Percentiles rank a stretch among this genome's conserved stretches.
Evolutionary conservation across 2,888 invertebrate species (phyloP).

Genomic region (Pterostichus madidus): DNA sequence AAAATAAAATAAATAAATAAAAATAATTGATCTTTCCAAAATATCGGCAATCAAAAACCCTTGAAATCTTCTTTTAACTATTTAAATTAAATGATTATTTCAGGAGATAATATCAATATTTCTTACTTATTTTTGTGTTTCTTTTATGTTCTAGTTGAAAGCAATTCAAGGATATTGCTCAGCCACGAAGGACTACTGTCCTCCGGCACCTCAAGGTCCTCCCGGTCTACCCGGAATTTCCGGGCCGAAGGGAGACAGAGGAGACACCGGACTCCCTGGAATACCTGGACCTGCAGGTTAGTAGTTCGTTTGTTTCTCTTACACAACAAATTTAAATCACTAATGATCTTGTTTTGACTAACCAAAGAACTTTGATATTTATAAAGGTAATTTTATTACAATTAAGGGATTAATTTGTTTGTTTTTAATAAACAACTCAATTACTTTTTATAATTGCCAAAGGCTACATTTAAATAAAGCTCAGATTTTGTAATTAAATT

Average conservation of each 20-base stretch:
- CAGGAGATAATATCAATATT: too few relatives aligned
- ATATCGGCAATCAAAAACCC: too few relatives aligned
- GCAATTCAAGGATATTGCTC: conserved; percentile 92
- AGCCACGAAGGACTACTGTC: conserved; percentile 89
- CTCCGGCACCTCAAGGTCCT: conserved; percentile 81
- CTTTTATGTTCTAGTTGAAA: conserved; percentile 81
- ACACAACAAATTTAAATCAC: too few relatives aligned
- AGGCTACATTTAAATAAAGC: too few relatives aligned
- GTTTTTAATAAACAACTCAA: background rate
- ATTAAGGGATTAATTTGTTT: background rate
- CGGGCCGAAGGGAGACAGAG: conserved; percentile 86
- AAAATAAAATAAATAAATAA: too few relatives aligned
- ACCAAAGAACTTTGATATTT: background rate
- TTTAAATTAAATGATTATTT: too few relatives aligned
- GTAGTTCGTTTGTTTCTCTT: background rate
- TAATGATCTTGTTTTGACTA: too few relatives aligned
- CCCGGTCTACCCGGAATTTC: conserved; percentile 84
- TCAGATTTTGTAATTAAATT: too few relatives aligned
- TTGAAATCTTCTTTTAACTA: too few relatives aligned
- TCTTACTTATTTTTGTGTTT: background rate
- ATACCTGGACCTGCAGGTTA: conserved; percentile 80
- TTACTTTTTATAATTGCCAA: background rate
- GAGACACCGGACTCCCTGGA: conserved; percentile 82
- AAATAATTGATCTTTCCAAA: too few relatives aligned
- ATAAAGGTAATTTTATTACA: background rate